Base-by-base conservation (phyloP, 2,113 vertebrate species). In the Genyomyrus donnyi region DNA sequence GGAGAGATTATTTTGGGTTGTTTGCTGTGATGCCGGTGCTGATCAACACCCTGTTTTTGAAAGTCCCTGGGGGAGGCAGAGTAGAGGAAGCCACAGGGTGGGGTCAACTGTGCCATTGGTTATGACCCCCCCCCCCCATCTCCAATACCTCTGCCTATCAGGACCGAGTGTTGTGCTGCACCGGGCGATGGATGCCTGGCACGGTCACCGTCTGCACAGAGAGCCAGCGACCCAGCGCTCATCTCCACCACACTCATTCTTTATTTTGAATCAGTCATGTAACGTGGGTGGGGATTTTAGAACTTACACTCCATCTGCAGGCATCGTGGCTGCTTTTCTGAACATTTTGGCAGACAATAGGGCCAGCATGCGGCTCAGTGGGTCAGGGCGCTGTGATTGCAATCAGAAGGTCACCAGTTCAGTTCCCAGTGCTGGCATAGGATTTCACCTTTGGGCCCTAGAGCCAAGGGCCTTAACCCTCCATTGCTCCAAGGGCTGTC, bases 1-100 rank as follows among this genome's bases (percentile, higher is more conserved):
- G 85, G 91, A 90, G 77, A 84, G 92, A 90, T 92, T 90, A 91
- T 90, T 89, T 90, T 91, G 66, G 39, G 91, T 70, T 42, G 19
- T 89, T 90, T 88, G 88, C 87, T 91, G 56, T n/a, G 27, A 70
- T 88, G 90, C 89, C 91, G 88, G 58, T 45, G 49, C 50, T 89
- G 91, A 90, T 92, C 91, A 90, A 80, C 39, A 19, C 13, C 45
- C 45, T 74, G 89, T 90, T 91, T 89, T 46, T 92, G 90, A 91
- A 89, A 88, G 88, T 77, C 88, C 90, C 92, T 90, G 35, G 89
- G 52, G 90, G 91, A 88, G 53, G 50, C 45, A 42, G 24, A 27
- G 19, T 35, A 27, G 89, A 77, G 74, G 31, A 48, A 42, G 50
- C 49, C 46, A 49, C 53, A 42, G 46, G 17, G 77, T 9, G 85